These are phyloP conservation scores for Stramonita haemastoma DNA, from an alignment of 2,888 invertebrate genomes.

Conservation along the genomic window DNA sequence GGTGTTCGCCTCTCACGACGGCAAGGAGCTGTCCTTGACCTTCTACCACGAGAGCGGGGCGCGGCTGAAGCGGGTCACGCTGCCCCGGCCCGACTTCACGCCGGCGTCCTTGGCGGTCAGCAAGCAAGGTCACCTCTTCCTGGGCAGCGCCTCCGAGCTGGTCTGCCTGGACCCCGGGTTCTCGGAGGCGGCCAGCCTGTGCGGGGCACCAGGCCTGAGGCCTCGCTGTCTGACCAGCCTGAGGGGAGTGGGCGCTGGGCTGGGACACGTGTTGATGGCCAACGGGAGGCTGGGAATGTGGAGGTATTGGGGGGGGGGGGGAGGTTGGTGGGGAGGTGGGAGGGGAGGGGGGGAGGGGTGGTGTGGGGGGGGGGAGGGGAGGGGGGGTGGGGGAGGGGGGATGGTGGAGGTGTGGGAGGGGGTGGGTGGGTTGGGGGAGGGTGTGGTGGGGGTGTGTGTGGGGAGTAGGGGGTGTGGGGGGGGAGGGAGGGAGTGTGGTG, in stretches of 20 bases:
- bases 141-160: slow-evolving; percentile 27
- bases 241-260: slow-evolving; percentile 33
- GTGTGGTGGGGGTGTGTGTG: too few species aligned
- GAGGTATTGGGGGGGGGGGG: slow-evolving; percentile 27
- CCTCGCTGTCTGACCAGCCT: slow-evolving; percentile 20
- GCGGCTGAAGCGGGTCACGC: slow-evolving; percentile 13
- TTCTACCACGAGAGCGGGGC: slow-evolving; percentile 15
- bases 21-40: slow-evolving; percentile 35
- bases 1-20: slow-evolving; percentile 36
- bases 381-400: too few species aligned
- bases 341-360: background rate
- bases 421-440: too few species aligned
- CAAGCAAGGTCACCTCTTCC: slow-evolving; percentile 29
- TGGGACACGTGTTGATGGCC: slow-evolving; percentile 31
- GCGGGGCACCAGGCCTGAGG: background rate
- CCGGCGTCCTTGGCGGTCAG: slow-evolving; percentile 28
- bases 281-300: slow-evolving; percentile 19
- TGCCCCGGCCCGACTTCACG: slow-evolving; percentile 33
- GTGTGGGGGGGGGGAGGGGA: background rate
- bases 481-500: too few species aligned
- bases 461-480: too few species aligned
- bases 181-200: slow-evolving; percentile 12
- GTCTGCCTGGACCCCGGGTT: slow-evolving; percentile 38
- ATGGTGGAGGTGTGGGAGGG: too few species aligned
- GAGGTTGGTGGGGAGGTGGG: background rate